Base-by-base conservation (phyloP, 2,888 invertebrate species). In the Zonitis immaculata region DNA sequence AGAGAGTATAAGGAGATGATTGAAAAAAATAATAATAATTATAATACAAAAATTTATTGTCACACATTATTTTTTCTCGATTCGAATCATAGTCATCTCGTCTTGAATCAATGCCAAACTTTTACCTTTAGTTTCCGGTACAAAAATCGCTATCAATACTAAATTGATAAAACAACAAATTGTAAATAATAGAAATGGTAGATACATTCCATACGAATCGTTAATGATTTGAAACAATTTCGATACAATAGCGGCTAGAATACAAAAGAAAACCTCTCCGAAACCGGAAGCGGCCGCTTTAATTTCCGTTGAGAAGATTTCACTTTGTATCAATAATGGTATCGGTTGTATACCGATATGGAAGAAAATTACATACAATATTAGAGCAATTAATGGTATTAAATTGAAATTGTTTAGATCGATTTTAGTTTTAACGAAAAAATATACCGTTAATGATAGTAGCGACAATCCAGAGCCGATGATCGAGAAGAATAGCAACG, bases 91-190 rank as follows among this genome's bases (percentile, higher is more conserved):
- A 14, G 9, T n/a, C 0, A 44, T n/a, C 9, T 42, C 32, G 16
- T 82, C 80, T 68, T 87, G 87, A 65, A 87, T 87, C 66, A 83
- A 80, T 46, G 84, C 79, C 66, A 87, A 79, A 3, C 85, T 85
- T 66, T 85, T 86, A 49, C 85, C 85, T 70, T 85, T 87, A 1
- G 87, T 87, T 74, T 87, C 87, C 1, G 87, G 86, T 14, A 87
- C 79, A 59, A 80, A 72, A 20, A 80, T 70, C 44, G 79, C 61
- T 64, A 86, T 22, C 82, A 71, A 82, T 85, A 56, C 81, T 71
- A 46, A 73, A 0, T 85, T 84, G 51, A 84, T 52, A 22, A 82
- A 70, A 14, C 84, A 84, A 67, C 80, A 83, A 18, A 76, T 66
- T 1, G 82, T 77, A 72, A 85, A 87, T 62, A 81, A 80, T 75